Base-by-base conservation (phyloP, 2,888 invertebrate genomes). In the Platycnemis pennipes region DNA sequence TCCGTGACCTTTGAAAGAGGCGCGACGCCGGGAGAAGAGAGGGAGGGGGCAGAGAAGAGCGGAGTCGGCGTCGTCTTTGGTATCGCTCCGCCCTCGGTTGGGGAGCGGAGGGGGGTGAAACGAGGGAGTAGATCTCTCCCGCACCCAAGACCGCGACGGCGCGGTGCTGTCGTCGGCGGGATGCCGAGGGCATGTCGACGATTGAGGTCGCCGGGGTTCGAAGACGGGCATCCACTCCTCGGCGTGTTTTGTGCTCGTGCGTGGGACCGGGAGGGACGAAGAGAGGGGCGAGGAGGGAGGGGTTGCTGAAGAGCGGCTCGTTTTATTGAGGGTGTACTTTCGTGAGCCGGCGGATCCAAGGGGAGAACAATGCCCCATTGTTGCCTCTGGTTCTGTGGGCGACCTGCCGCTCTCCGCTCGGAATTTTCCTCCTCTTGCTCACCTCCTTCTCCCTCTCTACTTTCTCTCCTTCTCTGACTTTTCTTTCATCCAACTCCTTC, bases 291-390 rank as follows among this genome's bases (percentile, higher is more conserved):
- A n/a, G 11, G 69, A 8, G 31, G 69, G 31, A 1, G 37, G 3
- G 77, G 37, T n/a, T n/a, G n/a, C n/a, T n/a, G n/a, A n/a, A n/a
- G n/a, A n/a, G 77, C 37, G 77, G 77, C 37, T 77, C 77, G 37
- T 77, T 77, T 37, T 77, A 77, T 37, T 37, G 16, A 77, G 37
- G 44, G 63, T 69, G 63, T 91, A 69, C 44, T 91, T 63, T 91
- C 19, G 44, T 44, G 91, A 69, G 91, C n/a, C 69, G 77, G 89
- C 63, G 89, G 56, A 56, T 53, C 56, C 13, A 63, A 42, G 11
- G 53, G 22, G 56, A 56, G 91, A 91, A 91, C 91, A 91, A 91
- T 91, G 91, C 63, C 44, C 91, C 91, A 91, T 91, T 91, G 91
- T 91, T 91, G 91, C 91, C 56, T 91, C 89, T 53, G 19, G 56